Percentiles rank a stretch among this genome's conserved stretches.
These are phyloP conservation scores for Cepaea hortensis DNA, from an alignment of 2,888 invertebrate genomes.

Conservation along the genomic window DNA sequence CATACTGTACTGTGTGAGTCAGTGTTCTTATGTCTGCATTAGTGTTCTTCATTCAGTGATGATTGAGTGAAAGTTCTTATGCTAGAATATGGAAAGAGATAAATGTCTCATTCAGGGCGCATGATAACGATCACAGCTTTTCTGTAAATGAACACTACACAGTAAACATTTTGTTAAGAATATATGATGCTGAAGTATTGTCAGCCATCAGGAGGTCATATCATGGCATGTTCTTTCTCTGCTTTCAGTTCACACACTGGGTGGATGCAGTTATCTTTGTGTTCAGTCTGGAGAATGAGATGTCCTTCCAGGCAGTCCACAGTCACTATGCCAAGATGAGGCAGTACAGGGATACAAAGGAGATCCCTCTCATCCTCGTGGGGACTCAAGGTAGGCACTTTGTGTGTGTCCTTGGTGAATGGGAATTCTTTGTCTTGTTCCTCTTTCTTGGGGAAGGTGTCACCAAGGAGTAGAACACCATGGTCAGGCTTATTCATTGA, in stretches of 20 bases:
- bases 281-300: constrained; percentile 96
- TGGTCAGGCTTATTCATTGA: no score
- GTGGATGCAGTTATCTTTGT: constrained; percentile 99
- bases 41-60: no score
- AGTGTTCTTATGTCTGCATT: no score
- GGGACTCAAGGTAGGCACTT: constrained; percentile 92
- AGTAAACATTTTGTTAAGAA: no score
- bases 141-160: no score
- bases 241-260: constrained; percentile 94
- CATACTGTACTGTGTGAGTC: no score
- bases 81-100: no score
- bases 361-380: constrained; percentile 96
- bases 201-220: background rate
- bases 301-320: constrained; percentile 95
- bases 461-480: no score
- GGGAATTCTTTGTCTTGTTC: background rate
- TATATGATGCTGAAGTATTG: no score
- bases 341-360: constrained; percentile 87
- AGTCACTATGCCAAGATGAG: constrained; percentile 98
- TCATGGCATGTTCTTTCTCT: background rate
- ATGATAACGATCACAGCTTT: no score
- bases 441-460: background rate
- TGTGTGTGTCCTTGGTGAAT: background rate
- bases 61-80: no score
- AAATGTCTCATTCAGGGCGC: no score